Conservation (phyloP, 2,797 vertebrate genomes). For the Kryptolebias ocellatus region DNA sequence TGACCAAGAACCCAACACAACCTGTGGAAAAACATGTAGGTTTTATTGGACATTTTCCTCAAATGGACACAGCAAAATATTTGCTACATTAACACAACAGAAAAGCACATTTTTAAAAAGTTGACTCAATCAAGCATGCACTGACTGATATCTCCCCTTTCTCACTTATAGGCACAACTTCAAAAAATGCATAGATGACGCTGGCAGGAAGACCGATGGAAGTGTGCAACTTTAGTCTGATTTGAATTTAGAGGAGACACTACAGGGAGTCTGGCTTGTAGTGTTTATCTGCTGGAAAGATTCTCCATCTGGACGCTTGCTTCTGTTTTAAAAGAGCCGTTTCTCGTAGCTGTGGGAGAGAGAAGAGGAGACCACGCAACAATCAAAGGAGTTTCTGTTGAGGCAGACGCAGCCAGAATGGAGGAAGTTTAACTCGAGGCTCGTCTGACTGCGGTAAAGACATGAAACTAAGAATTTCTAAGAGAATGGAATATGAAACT, state of each 20-base stretch:
- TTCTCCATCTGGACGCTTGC: conserved; percentile 10
- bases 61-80: conserved; percentile 36
- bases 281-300: conserved; percentile 49
- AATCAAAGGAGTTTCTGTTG: conserved; percentile 4
- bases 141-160: conserved; percentile 31
- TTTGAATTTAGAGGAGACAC: conserved; percentile 11
- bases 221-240: background rate
- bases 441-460: conserved; percentile 25
- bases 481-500: conserved; percentile 30
- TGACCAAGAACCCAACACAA: conserved; percentile 4
- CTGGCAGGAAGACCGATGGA: conserved; percentile 75
- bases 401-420: conserved; percentile 14
- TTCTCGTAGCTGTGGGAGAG: conserved; percentile 89
- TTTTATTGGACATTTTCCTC: conserved; percentile 54
- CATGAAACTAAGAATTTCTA: conserved; percentile 30
- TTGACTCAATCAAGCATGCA: conserved; percentile 38
- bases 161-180: conserved; percentile 19
- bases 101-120: conserved; percentile 36
- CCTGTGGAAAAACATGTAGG: conserved; percentile 54
- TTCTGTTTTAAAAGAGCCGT: conserved; percentile 88
- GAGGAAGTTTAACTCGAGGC: conserved; percentile 42
- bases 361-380: conserved; percentile 31
- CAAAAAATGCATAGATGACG: conserved; percentile 66
- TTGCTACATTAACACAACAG: conserved; percentile 37
- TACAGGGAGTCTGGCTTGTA: conserved; percentile 5